Percentiles rank a stretch among this genome's conserved stretches.
These are phyloP conservation scores for Pachycephus smyrnensis DNA, from an alignment of 2,888 invertebrate species.

Conservation along the genomic window DNA sequence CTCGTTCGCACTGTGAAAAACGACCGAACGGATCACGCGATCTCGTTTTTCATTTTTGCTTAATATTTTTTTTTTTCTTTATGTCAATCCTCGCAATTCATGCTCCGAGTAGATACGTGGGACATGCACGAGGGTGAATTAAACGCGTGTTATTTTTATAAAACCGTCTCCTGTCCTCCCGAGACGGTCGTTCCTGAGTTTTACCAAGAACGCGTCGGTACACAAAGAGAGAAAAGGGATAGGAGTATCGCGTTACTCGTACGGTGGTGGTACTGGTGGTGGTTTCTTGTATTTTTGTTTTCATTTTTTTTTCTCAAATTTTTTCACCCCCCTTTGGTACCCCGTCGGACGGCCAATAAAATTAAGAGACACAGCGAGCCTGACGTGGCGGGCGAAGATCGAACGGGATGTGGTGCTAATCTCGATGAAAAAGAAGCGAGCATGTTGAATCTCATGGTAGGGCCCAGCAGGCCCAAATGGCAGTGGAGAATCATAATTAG, in stretches of 20 bases:
- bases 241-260: constrained; percentile 39
- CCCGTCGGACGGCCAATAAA: constrained; percentile 43
- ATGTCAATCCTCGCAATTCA: constrained; percentile 17
- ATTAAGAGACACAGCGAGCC: constrained; percentile 39
- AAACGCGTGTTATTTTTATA: constrained; percentile 33
- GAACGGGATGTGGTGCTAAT: constrained; percentile 36
- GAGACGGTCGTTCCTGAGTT: background rate
- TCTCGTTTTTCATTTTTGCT: constrained; percentile 2
- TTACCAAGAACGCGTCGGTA: background rate
- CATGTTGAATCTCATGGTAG: background rate
- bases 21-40: constrained; percentile 2
- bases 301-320: background rate
- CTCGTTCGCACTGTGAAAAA: too few relatives aligned
- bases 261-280: background rate
- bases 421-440: constrained; percentile 29
- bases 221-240: constrained; percentile 18
- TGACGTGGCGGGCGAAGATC: constrained; percentile 36
- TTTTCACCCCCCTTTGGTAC: constrained; percentile 25
- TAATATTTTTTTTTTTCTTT: constrained; percentile 4
- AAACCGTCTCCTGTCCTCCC: too few relatives aligned
- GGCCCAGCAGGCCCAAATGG: background rate
- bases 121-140: constrained; percentile 4
- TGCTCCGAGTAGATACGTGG: constrained; percentile 28
- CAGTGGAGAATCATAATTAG: too few relatives aligned
- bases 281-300: background rate